Percentiles rank a stretch among this genome's conserved stretches.
Conservation (phyloP, 2,113 vertebrate genomes). For the Zapus hudsonius region DNA sequence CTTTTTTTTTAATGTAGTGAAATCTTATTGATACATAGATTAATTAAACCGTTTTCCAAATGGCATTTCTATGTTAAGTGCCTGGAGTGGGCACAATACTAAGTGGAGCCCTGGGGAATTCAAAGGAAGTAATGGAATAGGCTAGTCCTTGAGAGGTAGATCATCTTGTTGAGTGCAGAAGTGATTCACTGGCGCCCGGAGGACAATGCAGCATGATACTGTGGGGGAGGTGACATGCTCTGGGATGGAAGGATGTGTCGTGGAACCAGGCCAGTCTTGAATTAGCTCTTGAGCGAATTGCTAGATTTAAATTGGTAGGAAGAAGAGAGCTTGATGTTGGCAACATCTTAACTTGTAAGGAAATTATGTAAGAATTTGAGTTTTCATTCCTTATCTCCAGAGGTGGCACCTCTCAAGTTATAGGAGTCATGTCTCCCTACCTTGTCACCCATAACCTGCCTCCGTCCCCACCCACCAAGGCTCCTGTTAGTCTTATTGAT, state of each 20-base stretch:
- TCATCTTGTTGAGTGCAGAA: constrained; percentile 11
- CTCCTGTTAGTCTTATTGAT: background rate
- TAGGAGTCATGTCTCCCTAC: background rate
- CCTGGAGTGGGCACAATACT: background rate
- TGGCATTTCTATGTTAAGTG: constrained; percentile 56
- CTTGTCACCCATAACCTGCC: background rate
- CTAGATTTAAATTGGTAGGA: constrained; percentile 1
- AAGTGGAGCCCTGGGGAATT: constrained; percentile 16
- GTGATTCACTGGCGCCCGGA: background rate
- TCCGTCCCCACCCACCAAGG: background rate
- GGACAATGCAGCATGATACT: background rate
- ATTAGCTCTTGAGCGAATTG: background rate
- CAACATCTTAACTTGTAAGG: background rate
- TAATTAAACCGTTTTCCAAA: constrained; percentile 51
- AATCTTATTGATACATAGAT: constrained; percentile 48
- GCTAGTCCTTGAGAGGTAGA: constrained; percentile 17
- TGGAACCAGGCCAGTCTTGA: background rate
- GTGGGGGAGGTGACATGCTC: background rate
- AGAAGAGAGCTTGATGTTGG: background rate
- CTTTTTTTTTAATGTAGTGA: background rate
- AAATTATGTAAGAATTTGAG: background rate
- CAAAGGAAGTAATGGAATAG: constrained; percentile 5
- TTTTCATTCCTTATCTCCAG: background rate
- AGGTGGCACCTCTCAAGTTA: background rate
- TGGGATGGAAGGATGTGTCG: background rate